phyloP scores from a whole-genome alignment of 2,797 vertebrate species.

The Aeoliscus strigatus region DNA sequence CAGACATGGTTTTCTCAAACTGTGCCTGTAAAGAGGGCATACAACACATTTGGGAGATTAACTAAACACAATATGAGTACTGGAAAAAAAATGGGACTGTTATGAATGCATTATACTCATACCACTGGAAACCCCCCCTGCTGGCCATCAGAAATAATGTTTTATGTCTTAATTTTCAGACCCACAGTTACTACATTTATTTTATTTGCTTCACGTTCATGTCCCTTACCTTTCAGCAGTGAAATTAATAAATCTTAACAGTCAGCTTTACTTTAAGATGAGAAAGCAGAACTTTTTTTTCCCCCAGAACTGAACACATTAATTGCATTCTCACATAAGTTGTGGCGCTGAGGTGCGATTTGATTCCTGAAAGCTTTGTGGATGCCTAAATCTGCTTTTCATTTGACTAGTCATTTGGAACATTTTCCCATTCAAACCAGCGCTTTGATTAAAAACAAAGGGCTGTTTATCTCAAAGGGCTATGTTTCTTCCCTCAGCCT shows the following conservation, averaged over 20 bases:
- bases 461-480: constrained; percentile 68
- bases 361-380: constrained; percentile 50
- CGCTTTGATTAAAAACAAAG: constrained; percentile 73
- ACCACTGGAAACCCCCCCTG: too few relatives aligned
- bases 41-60: too few relatives aligned
- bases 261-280: neutral
- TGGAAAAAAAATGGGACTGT: too few relatives aligned
- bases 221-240: too few relatives aligned
- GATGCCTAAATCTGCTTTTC: constrained; percentile 55
- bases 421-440: constrained; percentile 62
- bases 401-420: constrained; percentile 65
- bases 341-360: constrained; percentile 49
- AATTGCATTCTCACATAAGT: constrained; percentile 27
- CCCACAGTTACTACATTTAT: too few relatives aligned
- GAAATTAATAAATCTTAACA: constrained; percentile 19
- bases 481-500: constrained; percentile 60
- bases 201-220: too few relatives aligned
- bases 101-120: too few relatives aligned
- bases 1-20: too few relatives aligned
- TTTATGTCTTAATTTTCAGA: too few relatives aligned
- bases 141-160: too few relatives aligned
- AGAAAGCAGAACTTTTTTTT: constrained; percentile 13
- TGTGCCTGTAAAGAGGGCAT: too few relatives aligned
- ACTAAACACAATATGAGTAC: too few relatives aligned
- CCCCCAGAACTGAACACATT: constrained; percentile 33